phyloP scores from a whole-genome alignment of 1,140 invertebrate species.

The Aphaenogaster ashmeadi region DNA sequence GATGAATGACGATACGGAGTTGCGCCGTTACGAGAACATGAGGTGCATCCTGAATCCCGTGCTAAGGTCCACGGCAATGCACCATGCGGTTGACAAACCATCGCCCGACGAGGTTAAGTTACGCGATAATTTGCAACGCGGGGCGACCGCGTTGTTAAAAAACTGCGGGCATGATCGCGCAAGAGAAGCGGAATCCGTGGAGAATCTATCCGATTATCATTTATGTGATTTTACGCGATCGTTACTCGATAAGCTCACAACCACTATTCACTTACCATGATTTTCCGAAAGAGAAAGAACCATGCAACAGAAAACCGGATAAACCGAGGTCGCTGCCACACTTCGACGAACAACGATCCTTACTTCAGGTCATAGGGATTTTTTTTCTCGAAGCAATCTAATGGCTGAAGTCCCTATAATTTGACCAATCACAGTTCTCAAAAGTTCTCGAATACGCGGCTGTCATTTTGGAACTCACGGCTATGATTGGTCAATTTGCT shows the following conservation, averaged over 20 bases:
- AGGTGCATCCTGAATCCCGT: not conserved
- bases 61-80: not conserved
- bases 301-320: conserved; percentile 17
- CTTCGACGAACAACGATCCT: not conserved
- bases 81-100: conserved; percentile 68
- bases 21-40: not conserved
- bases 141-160: not conserved
- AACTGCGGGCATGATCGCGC: not conserved
- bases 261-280: conserved; percentile 77
- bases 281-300: conserved; percentile 78
- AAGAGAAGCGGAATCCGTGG: not conserved
- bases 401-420: too few species aligned
- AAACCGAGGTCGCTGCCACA: not conserved
- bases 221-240: not conserved
- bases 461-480: too few species aligned
- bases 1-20: not conserved
- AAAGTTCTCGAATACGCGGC: too few species aligned
- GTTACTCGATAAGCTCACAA: conserved; percentile 17
- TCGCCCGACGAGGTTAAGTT: conserved; percentile 59
- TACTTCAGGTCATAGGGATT: not conserved
- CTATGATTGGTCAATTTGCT: too few species aligned
- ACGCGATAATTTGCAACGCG: conserved; percentile 4
- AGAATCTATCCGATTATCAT: not conserved
- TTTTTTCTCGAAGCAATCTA: not conserved
- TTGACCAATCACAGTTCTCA: too few species aligned